Conservation (phyloP, 2,888 invertebrate species). For the Maniola hyperantus region DNA sequence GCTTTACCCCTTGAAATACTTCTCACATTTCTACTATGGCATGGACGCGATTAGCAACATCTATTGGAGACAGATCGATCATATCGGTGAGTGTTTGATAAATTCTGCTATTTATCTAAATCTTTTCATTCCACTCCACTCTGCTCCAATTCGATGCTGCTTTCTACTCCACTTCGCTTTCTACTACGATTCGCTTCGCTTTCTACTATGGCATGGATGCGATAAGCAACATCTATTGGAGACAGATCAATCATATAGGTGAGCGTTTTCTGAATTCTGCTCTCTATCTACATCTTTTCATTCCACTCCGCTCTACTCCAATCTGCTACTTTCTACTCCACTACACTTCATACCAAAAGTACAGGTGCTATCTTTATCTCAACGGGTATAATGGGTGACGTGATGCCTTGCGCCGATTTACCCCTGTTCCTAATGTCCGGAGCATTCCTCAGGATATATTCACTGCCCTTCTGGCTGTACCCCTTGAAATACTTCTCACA, state of each 20-base stretch:
- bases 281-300: background rate
- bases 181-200: too few relatives aligned
- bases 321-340: too few relatives aligned
- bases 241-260: constrained; percentile 74
- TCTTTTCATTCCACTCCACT: too few relatives aligned
- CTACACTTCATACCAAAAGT: too few relatives aligned
- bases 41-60: constrained; percentile 79
- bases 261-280: constrained; percentile 41
- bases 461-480: constrained; percentile 66
- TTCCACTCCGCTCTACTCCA: too few relatives aligned
- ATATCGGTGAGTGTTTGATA: constrained; percentile 63
- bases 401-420: constrained; percentile 60
- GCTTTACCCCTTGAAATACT: constrained; percentile 68
- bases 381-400: too few relatives aligned
- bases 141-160: too few relatives aligned
- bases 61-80: constrained; percentile 75
- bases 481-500: constrained; percentile 77
- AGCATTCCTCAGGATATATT: constrained; percentile 69
- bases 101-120: background rate
- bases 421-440: constrained; percentile 75
- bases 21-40: constrained; percentile 79
- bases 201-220: constrained; percentile 80
- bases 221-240: constrained; percentile 79
- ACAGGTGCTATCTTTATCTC: too few relatives aligned
- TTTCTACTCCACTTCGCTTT: too few relatives aligned